phyloP scores from a whole-genome alignment of 1,140 invertebrate genomes.

The Diabrotica undecimpunctata region DNA sequence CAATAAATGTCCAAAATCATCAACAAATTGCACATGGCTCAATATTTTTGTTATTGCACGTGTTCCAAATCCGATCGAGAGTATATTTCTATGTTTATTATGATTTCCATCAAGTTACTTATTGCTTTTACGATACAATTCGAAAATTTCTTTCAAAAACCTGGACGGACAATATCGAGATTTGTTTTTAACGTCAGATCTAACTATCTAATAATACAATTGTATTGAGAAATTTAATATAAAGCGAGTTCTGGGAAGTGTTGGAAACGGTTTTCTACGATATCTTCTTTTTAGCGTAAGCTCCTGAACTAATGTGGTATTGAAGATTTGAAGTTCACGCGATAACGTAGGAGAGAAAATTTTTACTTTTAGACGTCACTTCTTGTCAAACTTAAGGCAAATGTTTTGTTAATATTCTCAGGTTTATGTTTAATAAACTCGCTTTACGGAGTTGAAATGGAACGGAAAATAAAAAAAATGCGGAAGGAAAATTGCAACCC shows the following conservation, averaged over 20 bases:
- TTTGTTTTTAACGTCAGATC: slow-evolving; percentile 20
- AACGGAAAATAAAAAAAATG: too few relatives aligned
- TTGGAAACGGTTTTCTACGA: neutral
- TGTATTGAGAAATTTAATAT: neutral
- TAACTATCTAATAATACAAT: neutral
- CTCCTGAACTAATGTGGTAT: neutral
- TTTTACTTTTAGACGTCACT: neutral
- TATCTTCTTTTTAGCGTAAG: too few relatives aligned
- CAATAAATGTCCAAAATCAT: slow-evolving; percentile 13
- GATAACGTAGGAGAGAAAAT: neutral
- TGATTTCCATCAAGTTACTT: neutral
- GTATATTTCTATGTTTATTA: slow-evolving; percentile 16
- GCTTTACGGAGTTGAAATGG: too few relatives aligned
- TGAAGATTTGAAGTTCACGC: neutral
- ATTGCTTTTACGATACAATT: slow-evolving; percentile 4
- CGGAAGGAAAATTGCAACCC: too few relatives aligned
- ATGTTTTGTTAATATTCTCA: too few relatives aligned
- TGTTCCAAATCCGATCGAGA: slow-evolving; percentile 10
- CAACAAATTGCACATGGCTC: slow-evolving; percentile 20
- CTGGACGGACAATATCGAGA: slow-evolving; percentile 21
- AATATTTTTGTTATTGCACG: slow-evolving; percentile 15
- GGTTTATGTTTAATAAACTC: too few relatives aligned
- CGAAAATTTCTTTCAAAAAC: neutral
- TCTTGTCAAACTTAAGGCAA: too few relatives aligned
- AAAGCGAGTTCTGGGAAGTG: neutral